phyloP scores from a whole-genome alignment of 2,113 vertebrate genomes.

The Rutilus rutilus region DNA sequence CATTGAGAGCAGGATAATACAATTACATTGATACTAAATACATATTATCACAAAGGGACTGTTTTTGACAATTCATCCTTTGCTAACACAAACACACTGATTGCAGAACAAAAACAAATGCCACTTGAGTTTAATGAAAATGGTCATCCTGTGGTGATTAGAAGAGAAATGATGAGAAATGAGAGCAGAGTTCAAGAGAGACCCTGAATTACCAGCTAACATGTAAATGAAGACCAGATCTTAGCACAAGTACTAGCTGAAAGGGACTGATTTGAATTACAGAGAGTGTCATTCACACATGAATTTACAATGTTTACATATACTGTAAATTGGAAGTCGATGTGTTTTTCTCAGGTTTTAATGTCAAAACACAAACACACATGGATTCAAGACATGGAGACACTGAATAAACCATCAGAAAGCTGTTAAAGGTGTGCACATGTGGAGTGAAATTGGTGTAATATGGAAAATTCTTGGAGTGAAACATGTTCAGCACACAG shows the following conservation, averaged over 20 bases:
- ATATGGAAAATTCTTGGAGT: neutral
- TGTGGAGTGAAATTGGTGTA: neutral
- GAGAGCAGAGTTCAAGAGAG: neutral
- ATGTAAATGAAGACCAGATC: conserved; percentile 1
- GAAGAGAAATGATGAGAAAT: conserved; percentile 3
- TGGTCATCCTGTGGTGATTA: conserved; percentile 1
- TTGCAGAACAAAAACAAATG: neutral
- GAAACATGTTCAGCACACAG: neutral
- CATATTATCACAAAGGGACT: neutral
- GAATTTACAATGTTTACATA: neutral
- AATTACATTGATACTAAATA: conserved; percentile 17
- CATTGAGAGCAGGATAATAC: conserved; percentile 1
- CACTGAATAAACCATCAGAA: neutral
- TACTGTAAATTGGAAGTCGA: neutral
- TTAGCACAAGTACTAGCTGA: neutral
- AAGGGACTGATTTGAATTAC: neutral
- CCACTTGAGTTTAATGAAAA: neutral
- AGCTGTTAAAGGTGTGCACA: neutral
- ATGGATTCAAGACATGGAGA: neutral
- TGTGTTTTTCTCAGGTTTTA: neutral
- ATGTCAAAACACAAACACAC: neutral
- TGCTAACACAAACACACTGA: neutral
- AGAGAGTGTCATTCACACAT: neutral
- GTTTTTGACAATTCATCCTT: conserved; percentile 1
- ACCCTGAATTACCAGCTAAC: neutral